Conservation (phyloP, 2,113 vertebrate genomes). For the Oreotrochilus melanogaster region DNA sequence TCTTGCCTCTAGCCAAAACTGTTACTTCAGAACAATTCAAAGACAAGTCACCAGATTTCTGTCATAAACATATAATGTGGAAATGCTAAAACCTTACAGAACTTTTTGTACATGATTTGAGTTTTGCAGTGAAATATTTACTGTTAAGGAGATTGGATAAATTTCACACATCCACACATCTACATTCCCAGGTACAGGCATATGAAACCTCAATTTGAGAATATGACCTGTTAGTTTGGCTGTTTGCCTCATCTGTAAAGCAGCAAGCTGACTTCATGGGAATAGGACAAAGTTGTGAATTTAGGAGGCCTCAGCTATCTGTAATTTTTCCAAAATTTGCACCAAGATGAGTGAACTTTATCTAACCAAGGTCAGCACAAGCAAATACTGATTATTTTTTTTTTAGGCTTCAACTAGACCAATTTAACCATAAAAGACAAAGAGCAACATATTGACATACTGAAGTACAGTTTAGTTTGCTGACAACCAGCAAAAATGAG, state of each 20-base stretch:
- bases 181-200: not conserved
- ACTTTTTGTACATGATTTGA: too few species aligned
- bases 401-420: not conserved
- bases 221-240: not conserved
- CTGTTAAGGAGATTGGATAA: too few species aligned
- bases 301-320: not conserved
- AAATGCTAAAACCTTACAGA: too few species aligned
- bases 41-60: not conserved
- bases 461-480: not conserved
- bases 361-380: not conserved
- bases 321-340: not conserved
- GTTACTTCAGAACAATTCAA: not conserved
- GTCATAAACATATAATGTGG: not conserved
- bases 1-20: conserved; percentile 9
- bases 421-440: not conserved
- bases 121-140: too few species aligned
- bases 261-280: not conserved
- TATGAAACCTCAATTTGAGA: not conserved
- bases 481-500: not conserved
- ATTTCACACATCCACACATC: not conserved
- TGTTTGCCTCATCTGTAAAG: not conserved
- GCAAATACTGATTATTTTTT: not conserved
- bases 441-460: not conserved
- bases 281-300: not conserved
- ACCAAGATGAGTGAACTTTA: not conserved